phyloP scores from a whole-genome alignment of 2,113 vertebrate genomes.

The Hirundichthys speculiger region DNA sequence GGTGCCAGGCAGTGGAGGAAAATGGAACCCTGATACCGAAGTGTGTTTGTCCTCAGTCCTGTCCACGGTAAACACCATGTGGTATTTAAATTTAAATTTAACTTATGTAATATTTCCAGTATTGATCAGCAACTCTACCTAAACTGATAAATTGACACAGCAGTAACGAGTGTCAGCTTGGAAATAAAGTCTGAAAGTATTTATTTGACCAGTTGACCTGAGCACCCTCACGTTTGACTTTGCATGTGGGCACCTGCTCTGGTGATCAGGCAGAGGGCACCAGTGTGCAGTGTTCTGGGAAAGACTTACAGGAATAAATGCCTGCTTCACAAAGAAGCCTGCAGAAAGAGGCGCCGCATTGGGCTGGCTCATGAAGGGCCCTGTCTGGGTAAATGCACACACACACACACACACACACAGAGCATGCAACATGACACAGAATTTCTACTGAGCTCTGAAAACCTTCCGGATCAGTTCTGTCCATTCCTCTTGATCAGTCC shows the following conservation, averaged over 20 bases:
- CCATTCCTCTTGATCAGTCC: slow-evolving; percentile 50
- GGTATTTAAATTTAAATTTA: not conserved
- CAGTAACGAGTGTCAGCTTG: no score
- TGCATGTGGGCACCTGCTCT: slow-evolving; percentile 32
- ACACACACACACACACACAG: not conserved
- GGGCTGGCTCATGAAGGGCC: slow-evolving; percentile 75
- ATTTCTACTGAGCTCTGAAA: slow-evolving; percentile 28
- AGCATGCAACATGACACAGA: slow-evolving; percentile 20
- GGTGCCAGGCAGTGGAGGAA: slow-evolving; percentile 76
- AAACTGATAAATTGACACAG: no score
- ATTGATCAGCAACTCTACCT: no score
- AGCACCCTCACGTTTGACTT: not conserved
- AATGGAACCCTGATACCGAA: slow-evolving; percentile 66
- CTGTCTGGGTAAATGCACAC: slow-evolving; percentile 71
- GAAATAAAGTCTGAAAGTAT: no score
- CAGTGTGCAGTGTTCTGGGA: slow-evolving; percentile 82
- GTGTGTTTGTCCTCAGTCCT: slow-evolving; percentile 80
- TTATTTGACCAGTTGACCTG: not conserved
- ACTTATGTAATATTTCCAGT: no score
- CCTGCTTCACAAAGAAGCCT: slow-evolving; percentile 79
- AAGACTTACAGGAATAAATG: slow-evolving; percentile 78
- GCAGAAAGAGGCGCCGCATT: slow-evolving; percentile 72
- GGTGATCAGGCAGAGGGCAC: slow-evolving; percentile 72
- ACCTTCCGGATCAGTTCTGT: slow-evolving; percentile 20
- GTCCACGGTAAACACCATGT: slow-evolving; percentile 65